Evolutionary conservation across 1,140 invertebrate genomes (phyloP).

Genomic region (Calephelis nemesis): DNA sequence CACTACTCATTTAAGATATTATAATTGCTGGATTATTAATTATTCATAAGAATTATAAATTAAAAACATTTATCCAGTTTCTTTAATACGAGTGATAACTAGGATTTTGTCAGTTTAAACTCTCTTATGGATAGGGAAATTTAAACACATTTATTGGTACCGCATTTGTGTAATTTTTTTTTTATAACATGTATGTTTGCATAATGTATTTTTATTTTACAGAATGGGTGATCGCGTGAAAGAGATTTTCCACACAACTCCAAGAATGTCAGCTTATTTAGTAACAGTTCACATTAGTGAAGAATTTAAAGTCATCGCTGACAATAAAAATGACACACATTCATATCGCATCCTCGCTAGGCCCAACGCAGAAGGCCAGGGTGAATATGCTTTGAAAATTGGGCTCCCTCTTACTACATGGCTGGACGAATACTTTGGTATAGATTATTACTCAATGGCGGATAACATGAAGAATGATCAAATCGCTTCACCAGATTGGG

Average conservation of each 20-base stretch:
- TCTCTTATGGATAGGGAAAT: too few species aligned
- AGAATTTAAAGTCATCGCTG: slow-evolving; percentile 85
- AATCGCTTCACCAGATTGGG: slow-evolving; percentile 86
- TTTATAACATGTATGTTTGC: too few species aligned
- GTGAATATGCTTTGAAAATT: slow-evolving; percentile 81
- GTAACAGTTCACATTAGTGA: slow-evolving; percentile 85
- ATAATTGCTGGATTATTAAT: too few species aligned
- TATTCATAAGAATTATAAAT: too few species aligned
- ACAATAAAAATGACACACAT: slow-evolving; percentile 55
- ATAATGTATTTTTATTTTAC: slow-evolving; percentile 25
- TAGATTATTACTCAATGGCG: slow-evolving; percentile 63
- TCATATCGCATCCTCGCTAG: slow-evolving; percentile 86
- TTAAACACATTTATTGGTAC: too few species aligned
- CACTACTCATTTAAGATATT: too few species aligned
- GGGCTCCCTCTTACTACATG: slow-evolving; percentile 67
- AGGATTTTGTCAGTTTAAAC: too few species aligned
- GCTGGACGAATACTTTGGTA: slow-evolving; percentile 62
- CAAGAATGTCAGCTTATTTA: slow-evolving; percentile 91
- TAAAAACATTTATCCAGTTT: too few species aligned
- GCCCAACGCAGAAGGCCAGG: slow-evolving; percentile 83
- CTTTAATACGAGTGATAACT: too few species aligned
- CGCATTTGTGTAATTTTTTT: background rate
- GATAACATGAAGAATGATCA: slow-evolving; percentile 81
- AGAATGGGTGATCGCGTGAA: slow-evolving; percentile 51
- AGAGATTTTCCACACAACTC: slow-evolving; percentile 82